Evolutionary conservation across 2,797 vertebrate species (phyloP).

Genomic region (Australoheros facetus): DNA sequence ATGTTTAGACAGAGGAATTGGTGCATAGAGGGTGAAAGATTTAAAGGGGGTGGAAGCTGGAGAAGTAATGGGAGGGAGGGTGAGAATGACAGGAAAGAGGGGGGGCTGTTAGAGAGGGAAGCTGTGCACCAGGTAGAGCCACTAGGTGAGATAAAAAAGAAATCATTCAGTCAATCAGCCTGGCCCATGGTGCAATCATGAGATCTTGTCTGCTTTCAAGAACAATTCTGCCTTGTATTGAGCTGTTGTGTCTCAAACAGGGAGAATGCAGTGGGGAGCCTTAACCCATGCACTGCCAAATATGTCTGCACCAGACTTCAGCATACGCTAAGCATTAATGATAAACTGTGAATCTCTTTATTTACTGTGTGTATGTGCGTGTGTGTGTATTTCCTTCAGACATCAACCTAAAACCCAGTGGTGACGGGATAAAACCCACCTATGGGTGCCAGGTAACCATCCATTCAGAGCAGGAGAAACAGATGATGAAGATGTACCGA

Average conservation of each 20-base stretch:
- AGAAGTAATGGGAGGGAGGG: constrained; percentile 49
- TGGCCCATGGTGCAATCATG: constrained; percentile 77
- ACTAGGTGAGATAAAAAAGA: constrained; percentile 79
- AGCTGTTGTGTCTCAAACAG: constrained; percentile 80
- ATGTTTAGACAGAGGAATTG: constrained; percentile 55
- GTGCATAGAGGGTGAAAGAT: constrained; percentile 58
- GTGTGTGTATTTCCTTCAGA: constrained; percentile 72
- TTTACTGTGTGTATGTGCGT: too few species aligned
- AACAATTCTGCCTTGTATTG: constrained; percentile 82
- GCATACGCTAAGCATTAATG: background rate
- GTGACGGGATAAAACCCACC: constrained; percentile 84
- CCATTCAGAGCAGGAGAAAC: constrained; percentile 95
- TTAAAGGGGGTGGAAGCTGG: constrained; percentile 39
- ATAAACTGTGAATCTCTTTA: background rate
- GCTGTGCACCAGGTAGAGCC: constrained; percentile 65
- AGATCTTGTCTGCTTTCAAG: constrained; percentile 84
- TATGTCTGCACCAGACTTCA: background rate
- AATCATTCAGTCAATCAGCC: constrained; percentile 84
- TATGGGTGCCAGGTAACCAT: constrained; percentile 96
- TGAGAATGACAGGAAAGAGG: constrained; percentile 54
- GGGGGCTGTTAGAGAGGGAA: constrained; percentile 34
- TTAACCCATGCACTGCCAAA: constrained; percentile 61
- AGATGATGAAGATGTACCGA: constrained; percentile 91
- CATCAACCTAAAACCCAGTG: constrained; percentile 77
- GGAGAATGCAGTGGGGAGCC: constrained; percentile 49